Conservation (phyloP, 2,888 invertebrate genomes). For the Graphium colonna region DNA sequence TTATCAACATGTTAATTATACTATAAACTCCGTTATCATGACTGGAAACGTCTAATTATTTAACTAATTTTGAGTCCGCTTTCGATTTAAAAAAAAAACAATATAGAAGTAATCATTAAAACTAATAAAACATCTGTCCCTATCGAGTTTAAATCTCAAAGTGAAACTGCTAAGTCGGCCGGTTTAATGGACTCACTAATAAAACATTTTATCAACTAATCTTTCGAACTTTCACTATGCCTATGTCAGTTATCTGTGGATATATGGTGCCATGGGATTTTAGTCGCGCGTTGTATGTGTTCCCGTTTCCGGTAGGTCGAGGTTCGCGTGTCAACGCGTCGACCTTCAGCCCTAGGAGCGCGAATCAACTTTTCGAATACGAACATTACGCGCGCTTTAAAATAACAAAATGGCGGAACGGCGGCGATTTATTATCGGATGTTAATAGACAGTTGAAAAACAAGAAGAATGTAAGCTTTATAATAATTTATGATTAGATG, state of each 20-base stretch:
- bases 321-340: conserved; percentile 29
- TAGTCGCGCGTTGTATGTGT: conserved; percentile 20
- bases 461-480: too few relatives aligned
- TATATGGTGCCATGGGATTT: conserved; percentile 8
- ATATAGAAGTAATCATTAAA: conserved; percentile 3
- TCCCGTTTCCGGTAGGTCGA: conserved; percentile 24
- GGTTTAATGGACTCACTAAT: conserved; percentile 10
- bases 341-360: conserved; percentile 25
- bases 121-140: conserved; percentile 14
- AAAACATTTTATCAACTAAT: conserved; percentile 20
- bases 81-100: neutral
- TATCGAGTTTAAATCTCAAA: conserved; percentile 11
- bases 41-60: neutral
- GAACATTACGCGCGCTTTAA: neutral
- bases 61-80: neutral
- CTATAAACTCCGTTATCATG: too few relatives aligned
- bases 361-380: conserved; percentile 14
- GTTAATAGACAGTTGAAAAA: too few relatives aligned
- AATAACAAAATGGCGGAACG: neutral
- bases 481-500: too few relatives aligned
- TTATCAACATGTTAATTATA: too few relatives aligned
- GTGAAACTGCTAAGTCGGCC: conserved; percentile 16
- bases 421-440: too few relatives aligned
- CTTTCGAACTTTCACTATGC: conserved; percentile 20
- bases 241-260: conserved; percentile 15